Evolutionary conservation across 2,888 invertebrate genomes (phyloP), one percentile per base, ranked within the genome.

Genomic region (Dusona sp.): DNA sequence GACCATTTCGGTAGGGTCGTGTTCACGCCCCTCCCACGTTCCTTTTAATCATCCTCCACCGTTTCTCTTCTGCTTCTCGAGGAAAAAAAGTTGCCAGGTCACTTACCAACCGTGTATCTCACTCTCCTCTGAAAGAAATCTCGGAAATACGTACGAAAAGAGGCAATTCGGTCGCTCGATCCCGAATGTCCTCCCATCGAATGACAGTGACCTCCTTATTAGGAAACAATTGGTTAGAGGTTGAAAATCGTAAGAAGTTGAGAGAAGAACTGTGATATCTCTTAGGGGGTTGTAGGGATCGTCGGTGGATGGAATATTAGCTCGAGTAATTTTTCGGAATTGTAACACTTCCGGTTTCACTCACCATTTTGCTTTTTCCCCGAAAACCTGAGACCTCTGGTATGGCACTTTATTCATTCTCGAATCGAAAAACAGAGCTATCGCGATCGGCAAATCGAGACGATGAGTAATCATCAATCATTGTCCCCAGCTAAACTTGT

Each of bases 61-160:
- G 38, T 57, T 61, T 68, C 61, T n/a, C n/a, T 25, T 75, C 68
- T 82, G 67, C 77, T 33, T 13, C 36, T 25, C 33, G 38, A 36
- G 68, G 38, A 67, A 74, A 83, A 83, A 84, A 86, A 85, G 70
- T 81, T 78, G 88, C 81, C 48, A 57, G 79, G 86, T 87, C 88
- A 88, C 81, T 81, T 51, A 54, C 57, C 81, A 33, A 75, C 48
- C 75, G 75, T 77, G 70, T 77, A 61, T 61, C 61, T 70, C 68
- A 57, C 68, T 77, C 45, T 68, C 77, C 61, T 61, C 16, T 75
- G 36, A 45, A 45, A 48, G 70, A 42, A 67, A 75, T 42, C 51
- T 61, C 13, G 22, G 72, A 48, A 33, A 54, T 65, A 33, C 57
- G 48, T 38, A 70, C 48, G 74, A 80, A 80, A 68, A 61, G 61